Evolutionary conservation across 2,797 vertebrate genomes (phyloP).

Genomic region (Zenarchopterus dispar): DNA sequence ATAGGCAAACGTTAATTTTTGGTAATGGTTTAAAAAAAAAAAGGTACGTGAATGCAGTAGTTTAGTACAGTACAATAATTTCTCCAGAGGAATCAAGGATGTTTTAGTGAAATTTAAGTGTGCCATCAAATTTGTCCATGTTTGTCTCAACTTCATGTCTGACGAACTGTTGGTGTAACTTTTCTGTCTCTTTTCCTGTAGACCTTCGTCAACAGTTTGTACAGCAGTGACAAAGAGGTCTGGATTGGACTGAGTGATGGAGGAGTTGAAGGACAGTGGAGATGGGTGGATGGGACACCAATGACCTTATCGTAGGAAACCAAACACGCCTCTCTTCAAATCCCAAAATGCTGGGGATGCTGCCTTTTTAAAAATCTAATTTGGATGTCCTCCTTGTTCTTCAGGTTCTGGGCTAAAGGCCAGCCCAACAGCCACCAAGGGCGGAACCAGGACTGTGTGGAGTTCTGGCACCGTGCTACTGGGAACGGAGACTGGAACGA

Average conservation of each 20-base stretch:
- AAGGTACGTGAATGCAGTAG: too few species aligned
- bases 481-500: conserved; percentile 65
- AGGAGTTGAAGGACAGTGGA: conserved; percentile 58
- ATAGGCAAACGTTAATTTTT: too few species aligned
- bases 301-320: conserved; percentile 44
- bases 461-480: conserved; percentile 39
- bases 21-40: too few species aligned
- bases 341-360: neutral
- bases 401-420: conserved; percentile 62
- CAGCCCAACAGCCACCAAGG: conserved; percentile 69
- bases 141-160: too few species aligned
- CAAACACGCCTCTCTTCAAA: neutral
- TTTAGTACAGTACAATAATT: too few species aligned
- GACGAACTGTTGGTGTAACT: neutral
- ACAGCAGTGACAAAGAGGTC: conserved; percentile 35
- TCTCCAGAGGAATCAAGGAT: too few species aligned
- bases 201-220: conserved; percentile 60
- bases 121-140: too few species aligned
- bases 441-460: conserved; percentile 72
- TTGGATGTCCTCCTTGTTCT: neutral
- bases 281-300: conserved; percentile 66
- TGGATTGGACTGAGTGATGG: conserved; percentile 73
- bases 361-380: neutral
- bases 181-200: conserved; percentile 15
- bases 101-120: too few species aligned